These are phyloP conservation scores for Muscina levida DNA, from an alignment of 2,888 invertebrate genomes.

Conservation along the genomic window DNA sequence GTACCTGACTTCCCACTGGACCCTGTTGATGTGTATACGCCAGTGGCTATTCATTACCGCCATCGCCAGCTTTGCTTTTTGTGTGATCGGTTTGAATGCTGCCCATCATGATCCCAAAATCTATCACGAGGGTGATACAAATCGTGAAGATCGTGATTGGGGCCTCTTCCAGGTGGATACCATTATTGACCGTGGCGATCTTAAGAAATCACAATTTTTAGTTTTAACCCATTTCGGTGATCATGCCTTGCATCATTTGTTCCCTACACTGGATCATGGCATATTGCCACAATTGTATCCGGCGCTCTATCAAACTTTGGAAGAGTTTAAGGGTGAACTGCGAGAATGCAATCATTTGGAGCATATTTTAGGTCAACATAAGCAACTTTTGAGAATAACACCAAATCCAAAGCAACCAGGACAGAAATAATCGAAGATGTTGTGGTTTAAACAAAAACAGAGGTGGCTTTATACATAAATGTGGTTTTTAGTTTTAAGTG, in stretches of 20 bases:
- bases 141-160: constrained; percentile 84
- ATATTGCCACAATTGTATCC: constrained; percentile 85
- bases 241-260: constrained; percentile 89
- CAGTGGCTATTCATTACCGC: constrained; percentile 82
- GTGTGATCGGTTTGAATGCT: constrained; percentile 85
- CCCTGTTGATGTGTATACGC: constrained; percentile 71
- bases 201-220: constrained; percentile 84
- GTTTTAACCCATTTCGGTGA: constrained; percentile 88
- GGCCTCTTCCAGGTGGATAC: constrained; percentile 89
- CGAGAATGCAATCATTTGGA: constrained; percentile 82
- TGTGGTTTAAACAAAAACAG: no score
- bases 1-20: constrained; percentile 76
- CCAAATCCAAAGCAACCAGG: constrained; percentile 79
- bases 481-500: no score
- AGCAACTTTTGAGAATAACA: constrained; percentile 81
- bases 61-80: constrained; percentile 83
- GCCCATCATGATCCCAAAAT: constrained; percentile 90
- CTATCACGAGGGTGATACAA: constrained; percentile 88
- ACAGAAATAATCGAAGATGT: constrained; percentile 42
- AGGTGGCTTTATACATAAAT: no score
- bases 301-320: constrained; percentile 78
- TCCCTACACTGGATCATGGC: constrained; percentile 90
- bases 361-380: constrained; percentile 85
- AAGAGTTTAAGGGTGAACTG: constrained; percentile 77
- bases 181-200: constrained; percentile 85